Evolutionary conservation across 1,140 invertebrate genomes (phyloP), one percentile per base, ranked within the genome.

Genomic region (Cotesia typhae): DNA sequence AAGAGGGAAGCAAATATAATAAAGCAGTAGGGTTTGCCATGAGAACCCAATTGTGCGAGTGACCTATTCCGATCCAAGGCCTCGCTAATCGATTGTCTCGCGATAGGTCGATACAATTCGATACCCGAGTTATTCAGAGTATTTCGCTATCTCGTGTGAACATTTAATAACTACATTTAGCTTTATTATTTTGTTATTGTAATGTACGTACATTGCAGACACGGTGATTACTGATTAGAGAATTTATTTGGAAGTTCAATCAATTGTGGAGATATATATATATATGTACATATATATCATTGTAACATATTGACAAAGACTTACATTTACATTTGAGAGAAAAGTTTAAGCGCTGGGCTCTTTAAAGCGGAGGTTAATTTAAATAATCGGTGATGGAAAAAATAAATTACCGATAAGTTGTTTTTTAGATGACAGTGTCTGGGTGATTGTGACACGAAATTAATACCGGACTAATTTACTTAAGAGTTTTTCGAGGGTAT

Each of bases 41-140:
- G 59, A 64, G 67, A 73, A 73, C 59, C 72, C 64, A 60, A 72
- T 72, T 60, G 71, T 68, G 60, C 52, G 28, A 38, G 66, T 77
- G 67, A 71, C 63, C 74, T 74, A 74, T 74, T 80, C 53, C 17
- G 68, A 71, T 74, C 74, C 76, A 73, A 67, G 70, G 73, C 65
- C 70, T 12, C 53, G 9, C 55, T 75, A 74, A 80, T 77, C 75
- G 67, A 38, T 53, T 60, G 28, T 61, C 67, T 68, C 67, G 37
- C 55, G 57, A 77, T 77, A 59, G 37, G 12, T 68, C 35, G 67
- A 68, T 68, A 12, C 14, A 59, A 52, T 41, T 60, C n/a, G 12
- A 59, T 68, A 68, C 59, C 51, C 4, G 2, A 37, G 10, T 28
- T 61, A 37, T 65, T 17, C 4, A 65, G 37, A 47, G 35, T 65